Base-by-base conservation (phyloP, 1,140 invertebrate genomes). In the Heliconius eleuchia region DNA sequence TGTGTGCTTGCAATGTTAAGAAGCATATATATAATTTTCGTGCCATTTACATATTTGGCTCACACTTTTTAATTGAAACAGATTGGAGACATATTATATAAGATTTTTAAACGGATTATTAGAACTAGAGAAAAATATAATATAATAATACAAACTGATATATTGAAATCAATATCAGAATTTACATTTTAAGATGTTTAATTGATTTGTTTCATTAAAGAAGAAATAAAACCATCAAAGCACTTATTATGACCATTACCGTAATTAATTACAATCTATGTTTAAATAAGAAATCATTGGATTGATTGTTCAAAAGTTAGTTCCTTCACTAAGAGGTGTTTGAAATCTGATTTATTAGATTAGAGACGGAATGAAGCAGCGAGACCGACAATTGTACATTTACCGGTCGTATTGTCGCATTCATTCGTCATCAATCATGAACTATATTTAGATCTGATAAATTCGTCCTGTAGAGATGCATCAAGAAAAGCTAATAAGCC, bases 381-480 rank as follows among this genome's bases (percentile, higher is more conserved):
- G 73, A 60, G 66, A 76, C 50, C 74, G 72, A 72, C 81, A 74
- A 82, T 82, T 82, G 81, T 82, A 74, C 78, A 79, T 77, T 82
- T 79, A 74, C 73, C 60, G 74, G 74, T 30, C 81, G 60, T 72
- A 80, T 80, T 79, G 81, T 82, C 71, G 73, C 50, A 73, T 76
- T 73, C 76, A 82, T 79, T 74, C 79, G 50, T 77, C 73, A 46
- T 75, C 73, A 76, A 76, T 81, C 77, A 76, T 74, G 1, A n/a
- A 57, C 79, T 80, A 80, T 73, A 76, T 80, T 76, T 78, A 82
- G 80, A 79, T 66, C 60, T 27, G 60, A 66, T 66, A 66, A 30
- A 66, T 27, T 66, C 8, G n/a, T 66, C 60, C 23, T 66, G 60
- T 66, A 66, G 23, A 66, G 60, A 66, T 66, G 60, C 60, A 74